A percentile compares a stretch with the other conserved stretches of the same genome.
Evolutionary conservation across 2,113 vertebrate genomes (phyloP).

Genomic region (Callipepla squamata): DNA sequence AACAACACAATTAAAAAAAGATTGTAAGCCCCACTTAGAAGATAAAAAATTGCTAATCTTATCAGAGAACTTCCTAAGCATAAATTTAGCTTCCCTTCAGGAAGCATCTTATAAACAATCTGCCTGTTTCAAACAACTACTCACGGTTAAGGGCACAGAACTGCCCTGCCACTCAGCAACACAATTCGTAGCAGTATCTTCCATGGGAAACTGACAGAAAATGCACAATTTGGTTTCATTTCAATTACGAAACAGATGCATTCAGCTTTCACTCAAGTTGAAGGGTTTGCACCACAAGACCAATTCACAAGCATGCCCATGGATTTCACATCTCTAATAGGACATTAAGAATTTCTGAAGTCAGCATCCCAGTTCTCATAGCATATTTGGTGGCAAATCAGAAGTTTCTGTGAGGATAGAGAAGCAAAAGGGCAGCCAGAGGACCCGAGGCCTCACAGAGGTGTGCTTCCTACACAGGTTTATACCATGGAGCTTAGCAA

Average conservation of each 20-base stretch:
- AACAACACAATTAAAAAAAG: slow-evolving; percentile 3
- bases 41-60: not conserved
- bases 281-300: not conserved
- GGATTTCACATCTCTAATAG: not conserved
- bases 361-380: not conserved
- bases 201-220: not conserved
- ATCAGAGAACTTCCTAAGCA: slow-evolving; percentile 39
- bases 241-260: not conserved
- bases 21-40: not conserved
- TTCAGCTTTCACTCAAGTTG: not conserved
- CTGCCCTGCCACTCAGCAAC: not conserved
- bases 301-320: fast-evolving
- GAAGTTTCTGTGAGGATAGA: not conserved
- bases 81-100: slow-evolving; percentile 51
- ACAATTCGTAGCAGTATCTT: not conserved
- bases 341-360: not conserved
- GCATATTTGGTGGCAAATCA: not conserved
- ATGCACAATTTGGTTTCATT: not conserved
- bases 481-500: not conserved
- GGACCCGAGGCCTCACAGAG: not conserved
- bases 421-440: not conserved
- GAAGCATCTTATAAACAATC: slow-evolving; percentile 44
- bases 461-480: not conserved
- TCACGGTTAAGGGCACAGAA: not conserved
- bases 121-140: slow-evolving; percentile 36